Evolutionary conservation across 2,113 vertebrate genomes (phyloP), one percentile per base, ranked within the genome.

Genomic region (Rhinichthys klamathensis): DNA sequence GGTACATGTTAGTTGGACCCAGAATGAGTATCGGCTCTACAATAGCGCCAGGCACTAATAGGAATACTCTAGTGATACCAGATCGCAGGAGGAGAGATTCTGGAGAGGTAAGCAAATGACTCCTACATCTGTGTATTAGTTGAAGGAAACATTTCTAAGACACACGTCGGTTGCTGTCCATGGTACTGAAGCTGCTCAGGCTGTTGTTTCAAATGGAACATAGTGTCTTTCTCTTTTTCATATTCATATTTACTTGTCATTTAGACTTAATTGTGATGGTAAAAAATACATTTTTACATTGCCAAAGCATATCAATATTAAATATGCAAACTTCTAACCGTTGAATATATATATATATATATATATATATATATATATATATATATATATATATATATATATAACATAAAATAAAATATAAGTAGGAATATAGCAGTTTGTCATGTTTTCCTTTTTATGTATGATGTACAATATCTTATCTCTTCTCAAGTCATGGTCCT

Each of bases 1-100:
- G 88, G 2, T 91, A 89, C 81, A 89, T 91, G 90, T 65, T 91
- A 82, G 90, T 91, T 58, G 86, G 89, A 49, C 89, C 89, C 23
- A 90, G 89, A 84, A 84, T 73, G 84, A 90, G 54, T 56, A 56
- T 56, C 54, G 54, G 54, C 6, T 56, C 54, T 56, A 56, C 54
- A 21, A 56, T 56, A 21, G 54, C 18, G 0, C 6, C 54, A 56
- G 54, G 54, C 54, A 56, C 18, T 56, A 56, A 56, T 56, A 56
- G 54, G 54, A 56, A 56, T 56, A 56, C 54, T 56, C 54, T 56
- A 56, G 54, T 56, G 54, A 56, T 56, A 21, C 54, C 54, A 56
- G 54, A 56, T 56, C 54, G 54, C 54, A 56, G 54, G 54, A 56
- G 54, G 54, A 56, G 54, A 8, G 54, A 56, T 23, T 56, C 54